Base-by-base conservation (phyloP, 2,888 invertebrate genomes). In the Pachycephus smyrnensis region DNA sequence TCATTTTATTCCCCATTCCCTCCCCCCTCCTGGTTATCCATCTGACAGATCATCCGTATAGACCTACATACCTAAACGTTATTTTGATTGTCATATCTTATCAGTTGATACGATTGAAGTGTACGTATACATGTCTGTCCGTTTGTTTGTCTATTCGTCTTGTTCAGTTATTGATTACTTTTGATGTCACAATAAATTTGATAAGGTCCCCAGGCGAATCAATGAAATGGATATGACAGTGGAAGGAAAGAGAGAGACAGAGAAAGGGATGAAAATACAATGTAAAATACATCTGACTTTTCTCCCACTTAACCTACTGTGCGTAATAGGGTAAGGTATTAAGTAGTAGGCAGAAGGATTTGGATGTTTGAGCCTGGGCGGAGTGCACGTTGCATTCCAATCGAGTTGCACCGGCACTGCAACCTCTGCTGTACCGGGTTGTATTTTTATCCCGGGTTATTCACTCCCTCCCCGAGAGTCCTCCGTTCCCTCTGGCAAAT, bases 371-470 rank as follows among this genome's bases (percentile, higher is more conserved):
- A 55, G 55, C 55, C 55, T 23, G 55, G 23, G 23, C 84, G 82
- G 84, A 85, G 87, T 86, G 84, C 85, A 81, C 84, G 84, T 84
- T 86, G 86, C 89, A 89, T 89, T 89, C 89, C 89, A 78, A 91
- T 90, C 88, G 87, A 85, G 86, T 86, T 86, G 87, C 86, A 84
- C 87, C 32, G 76, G 71, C 79, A 73, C 83, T 82, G 82, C 81
- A 83, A 83, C 83, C 71, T 31, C 71, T 33, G 32, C 71, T 31
- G 31, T 31, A 71, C 33, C 71, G 71, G 85, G 76, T 82, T 83
- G 89, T 91, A 91, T 91, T 91, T 91, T 91, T 91, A 91, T 87
- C 90, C 84, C 84, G 86, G 90, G 90, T 91, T 91, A 88, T 91
- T 91, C 90, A 91, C 91, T 91, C 86, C 85, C 85, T 89, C 23